phyloP scores from a whole-genome alignment of 2,888 invertebrate species.

The Adineta ricciae region DNA sequence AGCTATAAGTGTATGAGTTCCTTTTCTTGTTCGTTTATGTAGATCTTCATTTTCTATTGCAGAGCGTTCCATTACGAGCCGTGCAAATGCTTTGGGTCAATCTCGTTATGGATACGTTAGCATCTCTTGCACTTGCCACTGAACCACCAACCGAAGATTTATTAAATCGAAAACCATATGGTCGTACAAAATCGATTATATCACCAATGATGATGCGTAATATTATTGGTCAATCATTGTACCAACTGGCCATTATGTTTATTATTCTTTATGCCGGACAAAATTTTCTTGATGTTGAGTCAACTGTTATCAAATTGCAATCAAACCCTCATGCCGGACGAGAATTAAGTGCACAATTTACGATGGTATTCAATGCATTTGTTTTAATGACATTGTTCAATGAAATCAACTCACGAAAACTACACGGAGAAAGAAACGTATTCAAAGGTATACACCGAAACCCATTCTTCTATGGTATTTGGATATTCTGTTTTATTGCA shows the following conservation, averaged over 20 bases:
- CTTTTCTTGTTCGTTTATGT: not conserved
- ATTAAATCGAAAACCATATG: constrained; percentile 85
- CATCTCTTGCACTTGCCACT: constrained; percentile 88
- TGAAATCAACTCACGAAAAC: constrained; percentile 98
- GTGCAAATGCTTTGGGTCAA: constrained; percentile 99
- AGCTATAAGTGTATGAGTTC: constrained; percentile 20
- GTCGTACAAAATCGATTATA: constrained; percentile 91
- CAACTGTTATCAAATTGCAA: not conserved
- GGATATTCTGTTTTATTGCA: constrained; percentile 27
- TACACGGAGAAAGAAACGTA: constrained; percentile 96
- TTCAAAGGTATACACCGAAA: constrained; percentile 62
- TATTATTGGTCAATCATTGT: constrained; percentile 89
- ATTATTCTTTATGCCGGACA: constrained; percentile 79
- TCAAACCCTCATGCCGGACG: constrained; percentile 30
- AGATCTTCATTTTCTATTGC: not conserved
- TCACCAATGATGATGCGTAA: constrained; percentile 98
- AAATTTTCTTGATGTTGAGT: not conserved
- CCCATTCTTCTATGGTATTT: constrained; percentile 29
- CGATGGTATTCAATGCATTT: constrained; percentile 97
- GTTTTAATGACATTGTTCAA: constrained; percentile 99
- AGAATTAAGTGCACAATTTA: constrained; percentile 83
- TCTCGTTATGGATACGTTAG: constrained; percentile 95
- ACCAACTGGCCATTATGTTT: constrained; percentile 88
- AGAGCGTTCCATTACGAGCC: constrained; percentile 69
- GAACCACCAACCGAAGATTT: constrained; percentile 88